Evolutionary conservation across 2,888 invertebrate species (phyloP), one percentile per base, ranked within the genome.

Genomic region (Melipona bicolor): DNA sequence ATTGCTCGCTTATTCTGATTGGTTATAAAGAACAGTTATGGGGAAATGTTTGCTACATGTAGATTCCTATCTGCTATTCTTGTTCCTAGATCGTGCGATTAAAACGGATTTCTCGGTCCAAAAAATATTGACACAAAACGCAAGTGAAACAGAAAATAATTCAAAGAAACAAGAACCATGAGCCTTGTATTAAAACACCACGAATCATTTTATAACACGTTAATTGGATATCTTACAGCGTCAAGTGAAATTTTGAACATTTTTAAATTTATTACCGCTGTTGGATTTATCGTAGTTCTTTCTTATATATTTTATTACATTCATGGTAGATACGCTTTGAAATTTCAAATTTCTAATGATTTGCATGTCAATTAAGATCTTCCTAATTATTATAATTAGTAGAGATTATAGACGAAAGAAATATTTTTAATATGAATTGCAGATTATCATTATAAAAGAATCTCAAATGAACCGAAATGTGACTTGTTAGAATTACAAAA

Each of bases 31-130:
- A 49, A 54, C 36, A 36, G 19, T 59, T 73, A 90, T 84, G 69
- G 76, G 79, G 83, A 77, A 81, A 77, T 74, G 43, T 69, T 83
- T 59, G 50, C 21, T 92, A 91, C 4, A 91, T 92, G 76, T 90
- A 90, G 4, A 91, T 92, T 76, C 92, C 49, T 54, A 61, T 73
- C 69, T 64, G 11, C 43, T 43, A 13, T 74, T 61, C 72, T 36
- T 75, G 54, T 75, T 68, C 49, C 62, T 68, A 64, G 61, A 76
- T 69, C 17, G 2, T 43, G 4, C 19, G 43, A 74, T 74, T 67
- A 27, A 67, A 52, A 77, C 17, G 15, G 19, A 50, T 61, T 49
- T 56, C 4, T 50, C 13, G 17, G 24, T 13, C 6, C 61, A 13
- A 67, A 74, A 27, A 64, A 3, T 19, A 75, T 65, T 59, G 50